A percentile compares a stretch with the other conserved stretches of the same genome.
Evolutionary conservation across 2,797 vertebrate genomes (phyloP).

Genomic region (Leptoclinus maculatus): DNA sequence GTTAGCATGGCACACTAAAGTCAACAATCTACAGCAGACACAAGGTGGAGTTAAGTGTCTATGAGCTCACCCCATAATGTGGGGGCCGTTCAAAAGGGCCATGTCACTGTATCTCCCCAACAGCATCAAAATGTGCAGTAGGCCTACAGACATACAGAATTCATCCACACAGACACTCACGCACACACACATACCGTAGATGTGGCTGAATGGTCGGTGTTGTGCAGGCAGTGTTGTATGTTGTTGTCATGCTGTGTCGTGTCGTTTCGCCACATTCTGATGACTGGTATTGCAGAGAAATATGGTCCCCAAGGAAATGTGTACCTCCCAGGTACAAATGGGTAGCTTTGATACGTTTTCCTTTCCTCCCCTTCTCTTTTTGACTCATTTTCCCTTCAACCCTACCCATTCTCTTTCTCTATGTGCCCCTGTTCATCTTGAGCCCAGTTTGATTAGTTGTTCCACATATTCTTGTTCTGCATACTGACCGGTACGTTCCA

Average conservation of each 20-base stretch:
- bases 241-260: conserved; percentile 78
- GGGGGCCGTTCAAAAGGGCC: neutral
- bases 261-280: conserved; percentile 70
- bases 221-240: conserved; percentile 70
- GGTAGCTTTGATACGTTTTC: conserved; percentile 56
- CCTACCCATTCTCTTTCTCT: conserved; percentile 16
- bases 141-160: neutral
- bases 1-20: conserved; percentile 17
- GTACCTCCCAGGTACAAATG: conserved; percentile 46
- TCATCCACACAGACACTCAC: conserved; percentile 6
- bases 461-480: neutral
- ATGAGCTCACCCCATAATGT: conserved; percentile 31
- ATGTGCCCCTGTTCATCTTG: conserved; percentile 33
- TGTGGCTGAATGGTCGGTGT: conserved; percentile 77
- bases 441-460: conserved; percentile 61
- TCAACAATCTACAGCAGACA: conserved; percentile 40
- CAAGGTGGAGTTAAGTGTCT: conserved; percentile 29
- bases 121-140: conserved; percentile 14
- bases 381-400: neutral
- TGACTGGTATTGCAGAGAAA: conserved; percentile 74
- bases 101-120: neutral
- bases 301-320: conserved; percentile 54
- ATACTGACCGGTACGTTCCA: neutral
- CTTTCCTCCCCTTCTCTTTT: neutral
- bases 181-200: conserved; percentile 18